Evolutionary conservation across 2,888 invertebrate species (phyloP).

Genomic region (Morpho achilles): DNA sequence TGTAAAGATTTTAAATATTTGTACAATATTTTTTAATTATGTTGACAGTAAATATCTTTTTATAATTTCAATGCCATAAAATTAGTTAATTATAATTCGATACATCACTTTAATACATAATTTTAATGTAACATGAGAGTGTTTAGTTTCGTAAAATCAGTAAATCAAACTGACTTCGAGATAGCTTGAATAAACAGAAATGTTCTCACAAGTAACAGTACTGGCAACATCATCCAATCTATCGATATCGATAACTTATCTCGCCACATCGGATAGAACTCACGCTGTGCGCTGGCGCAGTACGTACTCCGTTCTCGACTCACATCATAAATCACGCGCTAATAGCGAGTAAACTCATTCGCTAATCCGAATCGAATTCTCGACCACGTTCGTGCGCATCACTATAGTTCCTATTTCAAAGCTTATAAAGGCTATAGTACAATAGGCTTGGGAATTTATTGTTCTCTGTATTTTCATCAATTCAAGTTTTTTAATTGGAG

Average conservation of each 20-base stretch:
- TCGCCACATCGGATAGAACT: conserved; percentile 43
- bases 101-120: no score
- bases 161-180: not conserved
- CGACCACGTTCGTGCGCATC: conserved; percentile 16
- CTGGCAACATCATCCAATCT: conserved; percentile 13
- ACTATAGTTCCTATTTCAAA: conserved; percentile 10
- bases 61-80: no score
- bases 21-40: no score
- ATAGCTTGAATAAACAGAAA: conserved; percentile 3
- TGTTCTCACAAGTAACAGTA: conserved; percentile 7
- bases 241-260: conserved; percentile 32
- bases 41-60: no score
- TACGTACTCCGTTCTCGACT: conserved; percentile 50
- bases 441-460: conserved; percentile 7
- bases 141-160: no score
- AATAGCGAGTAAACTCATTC: conserved; percentile 74
- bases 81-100: no score
- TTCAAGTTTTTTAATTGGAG: conserved; percentile 12
- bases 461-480: conserved; percentile 3
- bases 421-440: conserved; percentile 5
- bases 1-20: no score
- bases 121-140: no score
- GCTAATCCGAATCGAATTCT: conserved; percentile 70
- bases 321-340: conserved; percentile 74
- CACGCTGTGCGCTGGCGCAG: conserved; percentile 60